A percentile compares a stretch with the other conserved stretches of the same genome.
Evolutionary conservation across 2,797 vertebrate species (phyloP).

Genomic region (Oreonectes daqikongensis): DNA sequence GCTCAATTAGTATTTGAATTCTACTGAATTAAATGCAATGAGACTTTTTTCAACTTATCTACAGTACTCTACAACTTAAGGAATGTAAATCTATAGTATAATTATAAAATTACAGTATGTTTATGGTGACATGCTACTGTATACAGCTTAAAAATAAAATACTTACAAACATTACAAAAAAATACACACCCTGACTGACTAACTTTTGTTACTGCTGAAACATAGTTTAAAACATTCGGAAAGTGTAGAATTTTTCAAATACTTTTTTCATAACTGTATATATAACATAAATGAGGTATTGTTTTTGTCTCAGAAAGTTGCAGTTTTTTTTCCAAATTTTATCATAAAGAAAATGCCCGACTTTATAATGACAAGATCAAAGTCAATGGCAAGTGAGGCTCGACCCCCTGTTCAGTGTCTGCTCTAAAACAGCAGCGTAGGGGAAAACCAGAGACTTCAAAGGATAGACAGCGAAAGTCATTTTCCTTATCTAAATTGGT

Average conservation of each 20-base stretch:
- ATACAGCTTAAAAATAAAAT: neutral
- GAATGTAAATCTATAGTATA: no score
- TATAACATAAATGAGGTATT: constrained; percentile 60
- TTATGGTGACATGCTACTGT: no score
- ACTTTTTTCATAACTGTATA: no score
- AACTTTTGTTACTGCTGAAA: neutral
- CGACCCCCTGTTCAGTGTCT: constrained; percentile 49
- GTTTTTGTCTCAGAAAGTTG: no score
- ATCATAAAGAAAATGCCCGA: constrained; percentile 56
- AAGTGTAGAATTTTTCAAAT: no score
- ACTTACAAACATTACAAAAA: neutral
- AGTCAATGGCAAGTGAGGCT: constrained; percentile 56
- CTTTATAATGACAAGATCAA: constrained; percentile 72
- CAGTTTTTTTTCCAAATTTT: constrained; percentile 59
- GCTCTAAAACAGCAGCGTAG: constrained; percentile 66
- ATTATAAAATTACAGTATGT: neutral
- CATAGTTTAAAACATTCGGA: neutral
- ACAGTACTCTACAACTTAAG: no score
- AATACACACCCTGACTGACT: neutral
- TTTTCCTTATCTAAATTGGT: constrained; percentile 85
- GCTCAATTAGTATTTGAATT: no score
- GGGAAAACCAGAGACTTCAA: constrained; percentile 79
- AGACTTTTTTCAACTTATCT: neutral
- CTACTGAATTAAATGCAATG: no score
- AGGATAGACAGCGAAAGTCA: constrained; percentile 80